These are phyloP conservation scores for Carapus acus DNA, from an alignment of 2,797 vertebrate species.

Conservation along the genomic window DNA sequence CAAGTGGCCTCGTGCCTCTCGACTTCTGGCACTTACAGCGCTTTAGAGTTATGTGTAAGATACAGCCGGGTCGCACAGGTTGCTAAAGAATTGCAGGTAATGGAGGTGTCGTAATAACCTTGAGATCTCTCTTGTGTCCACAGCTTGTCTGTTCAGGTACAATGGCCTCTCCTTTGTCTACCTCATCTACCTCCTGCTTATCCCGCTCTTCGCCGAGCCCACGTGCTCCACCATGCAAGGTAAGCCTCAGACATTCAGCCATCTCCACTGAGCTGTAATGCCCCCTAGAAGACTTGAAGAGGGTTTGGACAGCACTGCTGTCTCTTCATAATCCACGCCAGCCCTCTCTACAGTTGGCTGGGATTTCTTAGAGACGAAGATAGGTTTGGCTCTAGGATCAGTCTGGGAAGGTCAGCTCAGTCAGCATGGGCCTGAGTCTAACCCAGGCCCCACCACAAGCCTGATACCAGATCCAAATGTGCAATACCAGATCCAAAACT, in stretches of 20 bases:
- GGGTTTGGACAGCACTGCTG: no score
- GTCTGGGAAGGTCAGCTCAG: conserved; percentile 49
- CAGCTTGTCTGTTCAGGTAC: conserved; percentile 97
- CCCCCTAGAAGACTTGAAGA: no score
- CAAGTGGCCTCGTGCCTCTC: conserved; percentile 7
- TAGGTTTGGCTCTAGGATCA: conserved; percentile 45
- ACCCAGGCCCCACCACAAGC: conserved; percentile 53
- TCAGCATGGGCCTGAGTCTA: conserved; percentile 32
- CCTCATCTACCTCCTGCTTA: conserved; percentile 98
- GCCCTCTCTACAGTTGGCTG: conserved; percentile 34
- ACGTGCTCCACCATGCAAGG: conserved; percentile 92
- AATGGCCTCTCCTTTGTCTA: conserved; percentile 97
- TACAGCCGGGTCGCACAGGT: no score
- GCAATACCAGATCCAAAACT: no score
- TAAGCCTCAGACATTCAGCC: conserved; percentile 63
- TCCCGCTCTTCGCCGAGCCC: conserved; percentile 93
- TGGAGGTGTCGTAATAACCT: no score
- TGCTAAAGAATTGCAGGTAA: no score
- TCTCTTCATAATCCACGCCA: conserved; percentile 45
- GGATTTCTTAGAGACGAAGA: conserved; percentile 49
- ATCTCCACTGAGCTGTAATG: no score
- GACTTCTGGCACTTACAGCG: conserved; percentile 5
- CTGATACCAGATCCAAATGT: no score
- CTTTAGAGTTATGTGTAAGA: conserved; percentile 19
- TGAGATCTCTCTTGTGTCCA: no score